Evolutionary conservation across 2,113 vertebrate species (phyloP).

Genomic region (Scytalopus superciliaris): DNA sequence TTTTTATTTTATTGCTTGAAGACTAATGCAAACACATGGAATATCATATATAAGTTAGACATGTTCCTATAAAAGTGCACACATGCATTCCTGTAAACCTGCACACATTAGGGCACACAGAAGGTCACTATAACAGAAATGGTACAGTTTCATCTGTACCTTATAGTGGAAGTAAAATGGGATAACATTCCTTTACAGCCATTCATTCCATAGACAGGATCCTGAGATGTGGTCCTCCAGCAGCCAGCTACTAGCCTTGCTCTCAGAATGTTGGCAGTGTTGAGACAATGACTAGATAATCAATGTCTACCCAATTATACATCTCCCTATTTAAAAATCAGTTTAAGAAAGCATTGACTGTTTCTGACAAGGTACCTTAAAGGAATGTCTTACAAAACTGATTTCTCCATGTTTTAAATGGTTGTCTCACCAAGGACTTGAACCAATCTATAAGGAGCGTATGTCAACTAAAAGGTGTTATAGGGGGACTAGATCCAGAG

Average conservation of each 20-base stretch:
- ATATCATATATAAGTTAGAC: not conserved
- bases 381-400: not conserved
- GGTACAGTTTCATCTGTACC: not conserved
- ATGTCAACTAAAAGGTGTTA: not conserved
- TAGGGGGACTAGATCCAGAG: not conserved
- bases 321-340: not conserved
- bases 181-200: not conserved
- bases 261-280: not conserved
- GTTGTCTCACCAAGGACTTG: not conserved
- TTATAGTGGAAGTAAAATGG: not conserved
- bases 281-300: not conserved
- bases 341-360: not conserved
- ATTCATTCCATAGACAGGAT: not conserved
- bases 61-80: not conserved
- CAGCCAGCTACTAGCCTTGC: not conserved
- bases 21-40: not conserved
- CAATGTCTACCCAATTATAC: not conserved
- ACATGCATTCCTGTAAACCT: not conserved
- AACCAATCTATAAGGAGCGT: not conserved
- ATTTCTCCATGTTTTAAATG: not conserved
- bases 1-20: slow-evolving; percentile 31
- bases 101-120: not conserved
- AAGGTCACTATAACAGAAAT: not conserved
- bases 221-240: not conserved
- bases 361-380: not conserved